Evolutionary conservation across 2,888 invertebrate species (phyloP).

Genomic region (Nebria brevicollis): DNA sequence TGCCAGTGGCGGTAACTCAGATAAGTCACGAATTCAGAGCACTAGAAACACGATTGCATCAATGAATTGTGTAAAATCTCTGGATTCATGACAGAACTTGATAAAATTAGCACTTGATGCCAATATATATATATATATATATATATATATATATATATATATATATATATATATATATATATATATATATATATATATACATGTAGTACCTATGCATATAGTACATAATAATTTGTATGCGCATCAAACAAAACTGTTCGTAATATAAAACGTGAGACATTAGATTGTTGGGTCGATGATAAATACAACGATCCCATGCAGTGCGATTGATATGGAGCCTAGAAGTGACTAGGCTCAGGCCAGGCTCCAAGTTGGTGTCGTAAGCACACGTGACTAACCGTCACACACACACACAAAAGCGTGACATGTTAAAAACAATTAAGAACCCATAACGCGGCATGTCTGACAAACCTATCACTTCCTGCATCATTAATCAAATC

Average conservation of each 20-base stretch:
- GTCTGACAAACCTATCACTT: slow-evolving; percentile 59
- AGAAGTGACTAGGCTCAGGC: not conserved
- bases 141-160: no score
- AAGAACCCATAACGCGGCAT: slow-evolving; percentile 56
- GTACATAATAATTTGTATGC: not conserved
- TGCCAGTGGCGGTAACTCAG: slow-evolving; percentile 30
- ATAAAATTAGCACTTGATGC: no score
- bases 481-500: slow-evolving; percentile 59
- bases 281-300: not conserved
- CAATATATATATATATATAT: no score
- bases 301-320: not conserved
- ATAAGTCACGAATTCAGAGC: slow-evolving; percentile 22
- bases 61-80: slow-evolving; percentile 19
- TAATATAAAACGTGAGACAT: not conserved
- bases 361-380: not conserved
- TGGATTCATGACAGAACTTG: no score
- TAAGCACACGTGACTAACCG: slow-evolving; percentile 38
- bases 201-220: no score
- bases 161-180: no score
- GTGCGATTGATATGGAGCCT: not conserved
- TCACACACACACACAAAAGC: slow-evolving; percentile 26
- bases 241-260: slow-evolving; percentile 1
- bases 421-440: slow-evolving; percentile 55
- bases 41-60: slow-evolving; percentile 22
- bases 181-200: no score